Evolutionary conservation across 2,113 vertebrate genomes (phyloP), one percentile per base, ranked within the genome.

Genomic region (Trogon surrucura): DNA sequence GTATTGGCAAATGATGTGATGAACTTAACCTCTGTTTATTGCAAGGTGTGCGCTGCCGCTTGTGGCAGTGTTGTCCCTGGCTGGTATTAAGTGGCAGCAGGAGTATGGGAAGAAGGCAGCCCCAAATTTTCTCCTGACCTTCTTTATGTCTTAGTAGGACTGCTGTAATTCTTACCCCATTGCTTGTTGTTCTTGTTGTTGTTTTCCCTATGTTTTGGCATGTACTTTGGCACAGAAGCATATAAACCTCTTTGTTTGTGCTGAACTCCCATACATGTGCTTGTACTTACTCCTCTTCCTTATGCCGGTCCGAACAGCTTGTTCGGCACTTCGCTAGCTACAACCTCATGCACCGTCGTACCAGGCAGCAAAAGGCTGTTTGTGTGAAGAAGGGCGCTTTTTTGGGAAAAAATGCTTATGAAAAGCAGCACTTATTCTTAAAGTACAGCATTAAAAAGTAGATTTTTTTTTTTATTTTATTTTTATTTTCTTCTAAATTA

Each of bases 41-140:
- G 82, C 88, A 85, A 95, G 85, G 73, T 73, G 69, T 85, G 84
- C 0, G 0, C 92, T 87, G 88, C 75, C 0, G 3, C 79, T 85
- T 71, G 75, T 92, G 91, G 71, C 79, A 90, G 27, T 69, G 29
- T 74, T 91, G 77, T 60, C 86, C 83, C 91, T 93, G 86, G 71
- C 94, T 95, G 89, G 45, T 54, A 72, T 79, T 90, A 91, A 93
- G 78, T 85, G 70, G 57, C 85, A 93, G 80, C 65, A 81, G 78
- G 56, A 95, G 29, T 80, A 25, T 69, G 85, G 75, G 53, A 82
- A 82, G 71, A 72, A 85, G 75, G 82, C 71, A 95, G 75, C 74
- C 88, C 62, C 70, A 82, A 38, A 85, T 92, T 95, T 94, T 85
- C 79, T 95, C 58, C 62, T 0, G 12, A 26, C 86, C 66, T 95